Conservation (phyloP, 2,888 invertebrate species). For the Leucophenga montana region DNA sequence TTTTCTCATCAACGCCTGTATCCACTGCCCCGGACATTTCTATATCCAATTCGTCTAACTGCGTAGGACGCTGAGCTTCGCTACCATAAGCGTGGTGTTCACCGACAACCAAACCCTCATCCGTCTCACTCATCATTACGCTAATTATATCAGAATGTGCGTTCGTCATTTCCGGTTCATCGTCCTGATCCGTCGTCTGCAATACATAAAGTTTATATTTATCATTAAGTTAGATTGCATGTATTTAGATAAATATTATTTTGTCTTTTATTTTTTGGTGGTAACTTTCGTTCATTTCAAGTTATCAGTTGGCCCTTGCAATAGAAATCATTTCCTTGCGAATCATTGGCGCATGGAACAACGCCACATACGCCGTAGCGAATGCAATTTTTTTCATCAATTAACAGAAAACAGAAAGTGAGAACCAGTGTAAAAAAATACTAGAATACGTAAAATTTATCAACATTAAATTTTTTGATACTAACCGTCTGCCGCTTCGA, state of each 20-base stretch:
- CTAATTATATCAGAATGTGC: conserved; percentile 28
- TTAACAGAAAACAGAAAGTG: conserved; percentile 24
- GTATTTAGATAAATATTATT: background rate
- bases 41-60: conserved; percentile 55
- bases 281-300: conserved; percentile 26
- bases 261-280: background rate
- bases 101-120: conserved; percentile 33
- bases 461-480: conserved; percentile 72
- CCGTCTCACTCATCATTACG: conserved; percentile 39
- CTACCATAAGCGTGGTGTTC: conserved; percentile 44
- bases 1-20: conserved; percentile 69
- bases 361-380: conserved; percentile 71
- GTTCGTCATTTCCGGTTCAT: conserved; percentile 31
- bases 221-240: background rate
- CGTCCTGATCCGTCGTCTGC: conserved; percentile 59
- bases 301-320: conserved; percentile 74
- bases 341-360: conserved; percentile 74
- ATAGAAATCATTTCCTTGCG: conserved; percentile 64
- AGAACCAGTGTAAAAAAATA: conserved; percentile 43
- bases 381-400: conserved; percentile 70
- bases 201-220: conserved; percentile 22
- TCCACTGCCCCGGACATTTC: conserved; percentile 54
- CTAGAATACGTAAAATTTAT: no score
- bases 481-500: conserved; percentile 63
- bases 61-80: conserved; percentile 47